A percentile compares a stretch with the other conserved stretches of the same genome.
These are phyloP conservation scores for Lordiphosa clarofinis DNA, from an alignment of 1,140 invertebrate genomes.

Conservation along the genomic window DNA sequence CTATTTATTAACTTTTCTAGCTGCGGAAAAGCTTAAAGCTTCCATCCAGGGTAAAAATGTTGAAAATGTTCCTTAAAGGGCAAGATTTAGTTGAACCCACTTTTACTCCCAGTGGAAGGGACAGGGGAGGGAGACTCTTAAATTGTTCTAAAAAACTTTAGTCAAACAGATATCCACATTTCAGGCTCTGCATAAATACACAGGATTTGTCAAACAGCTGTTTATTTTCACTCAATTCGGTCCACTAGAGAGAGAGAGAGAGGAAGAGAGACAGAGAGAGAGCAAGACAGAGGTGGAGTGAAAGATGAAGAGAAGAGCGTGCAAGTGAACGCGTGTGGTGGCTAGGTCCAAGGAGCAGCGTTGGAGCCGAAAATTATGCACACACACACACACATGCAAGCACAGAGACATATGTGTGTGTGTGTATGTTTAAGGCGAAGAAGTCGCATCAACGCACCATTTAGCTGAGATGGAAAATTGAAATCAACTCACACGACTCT, in stretches of 20 bases:
- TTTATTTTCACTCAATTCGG: slow-evolving; percentile 4
- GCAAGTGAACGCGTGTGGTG: background rate
- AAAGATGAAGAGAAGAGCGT: background rate
- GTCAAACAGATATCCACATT: background rate
- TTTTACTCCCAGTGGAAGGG: no score
- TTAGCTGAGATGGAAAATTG: slow-evolving; percentile 22
- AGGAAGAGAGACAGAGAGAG: no score
- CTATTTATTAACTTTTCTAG: no score
- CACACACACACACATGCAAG: background rate
- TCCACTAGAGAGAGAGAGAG: background rate
- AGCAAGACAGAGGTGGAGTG: background rate
- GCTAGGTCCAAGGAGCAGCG: background rate
- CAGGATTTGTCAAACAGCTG: slow-evolving; percentile 7
- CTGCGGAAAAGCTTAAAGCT: no score
- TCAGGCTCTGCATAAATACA: slow-evolving; percentile 1
- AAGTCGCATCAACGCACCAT: slow-evolving; percentile 11
- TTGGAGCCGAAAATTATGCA: no score
- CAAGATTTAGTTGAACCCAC: no score
- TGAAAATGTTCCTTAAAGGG: no score
- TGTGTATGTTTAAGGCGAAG: background rate
- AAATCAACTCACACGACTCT: slow-evolving; percentile 18
- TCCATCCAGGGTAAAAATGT: no score
- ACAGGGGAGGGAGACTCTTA: no score
- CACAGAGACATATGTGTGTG: background rate
- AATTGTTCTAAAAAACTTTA: no score